Conservation (phyloP, 2,797 vertebrate genomes). For the Leptoclinus maculatus region DNA sequence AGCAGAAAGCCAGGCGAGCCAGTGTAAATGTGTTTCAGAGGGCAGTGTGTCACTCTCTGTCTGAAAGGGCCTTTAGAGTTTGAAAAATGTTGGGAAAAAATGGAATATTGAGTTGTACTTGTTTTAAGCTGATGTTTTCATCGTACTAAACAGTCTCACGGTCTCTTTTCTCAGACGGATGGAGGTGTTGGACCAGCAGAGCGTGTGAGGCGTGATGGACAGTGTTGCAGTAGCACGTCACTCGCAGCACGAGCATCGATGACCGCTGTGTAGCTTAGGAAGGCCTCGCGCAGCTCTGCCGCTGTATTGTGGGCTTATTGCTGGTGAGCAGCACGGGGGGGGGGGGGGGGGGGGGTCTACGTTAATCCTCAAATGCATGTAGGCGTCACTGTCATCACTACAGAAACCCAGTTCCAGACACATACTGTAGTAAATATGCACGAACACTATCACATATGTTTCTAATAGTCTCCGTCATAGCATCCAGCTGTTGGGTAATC, state of each 20-base stretch:
- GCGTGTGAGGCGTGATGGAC: slow-evolving; percentile 88
- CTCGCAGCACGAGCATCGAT: slow-evolving; percentile 88
- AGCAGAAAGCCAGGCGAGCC: too few species aligned
- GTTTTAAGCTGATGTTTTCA: neutral
- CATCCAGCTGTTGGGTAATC: slow-evolving; percentile 9
- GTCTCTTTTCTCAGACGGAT: slow-evolving; percentile 73
- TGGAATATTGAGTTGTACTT: neutral
- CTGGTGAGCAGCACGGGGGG: neutral
- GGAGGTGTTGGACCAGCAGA: slow-evolving; percentile 81
- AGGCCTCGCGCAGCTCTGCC: slow-evolving; percentile 88
- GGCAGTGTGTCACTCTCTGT: too few species aligned
- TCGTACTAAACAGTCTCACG: neutral
- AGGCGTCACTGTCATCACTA: neutral
- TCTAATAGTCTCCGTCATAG: neutral
- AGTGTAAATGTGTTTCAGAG: too few species aligned
- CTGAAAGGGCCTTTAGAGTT: neutral
- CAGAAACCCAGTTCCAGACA: neutral
- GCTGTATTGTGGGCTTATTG: slow-evolving; percentile 74
- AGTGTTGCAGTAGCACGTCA: slow-evolving; percentile 85
- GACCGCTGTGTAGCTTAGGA: slow-evolving; percentile 85
- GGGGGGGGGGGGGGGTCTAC: too few species aligned
- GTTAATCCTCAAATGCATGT: neutral
- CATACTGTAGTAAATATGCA: neutral
- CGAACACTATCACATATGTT: neutral
- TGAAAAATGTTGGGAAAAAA: neutral